Percentiles rank a stretch among this genome's conserved stretches.
Evolutionary conservation across 2,888 invertebrate species (phyloP).

Genomic region (Magallana nippona): DNA sequence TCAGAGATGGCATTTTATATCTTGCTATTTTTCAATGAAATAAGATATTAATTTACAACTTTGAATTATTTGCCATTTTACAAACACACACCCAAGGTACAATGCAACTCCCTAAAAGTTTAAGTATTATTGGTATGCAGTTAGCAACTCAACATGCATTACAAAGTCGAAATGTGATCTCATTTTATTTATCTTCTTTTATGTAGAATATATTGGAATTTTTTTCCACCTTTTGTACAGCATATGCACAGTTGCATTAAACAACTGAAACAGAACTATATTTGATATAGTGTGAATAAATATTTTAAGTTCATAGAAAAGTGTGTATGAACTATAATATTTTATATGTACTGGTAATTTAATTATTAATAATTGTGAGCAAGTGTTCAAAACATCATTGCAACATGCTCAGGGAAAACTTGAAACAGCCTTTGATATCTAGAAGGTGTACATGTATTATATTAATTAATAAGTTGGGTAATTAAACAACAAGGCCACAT

Average conservation of each 20-base stretch:
- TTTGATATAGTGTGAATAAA: conserved; percentile 11
- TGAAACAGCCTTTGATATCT: background rate
- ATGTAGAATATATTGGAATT: conserved; percentile 28
- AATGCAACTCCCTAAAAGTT: background rate
- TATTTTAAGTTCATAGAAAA: conserved; percentile 13
- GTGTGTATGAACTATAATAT: background rate
- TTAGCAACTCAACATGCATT: conserved; percentile 20
- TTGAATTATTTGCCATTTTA: background rate
- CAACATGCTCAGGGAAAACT: conserved; percentile 29
- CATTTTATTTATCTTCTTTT: conserved; percentile 33
- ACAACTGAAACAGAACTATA: conserved; percentile 23
- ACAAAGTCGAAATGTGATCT: conserved; percentile 35
- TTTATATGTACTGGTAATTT: background rate
- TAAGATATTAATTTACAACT: conserved; percentile 13
- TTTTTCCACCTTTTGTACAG: conserved; percentile 28
- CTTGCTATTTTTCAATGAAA: background rate
- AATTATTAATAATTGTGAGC: conserved; percentile 4
- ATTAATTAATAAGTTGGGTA: background rate
- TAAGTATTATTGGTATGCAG: conserved; percentile 18
- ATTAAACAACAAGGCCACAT: background rate
- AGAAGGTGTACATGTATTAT: background rate
- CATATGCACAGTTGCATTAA: conserved; percentile 35
- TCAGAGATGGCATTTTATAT: conserved; percentile 19
- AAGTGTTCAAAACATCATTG: conserved; percentile 35
- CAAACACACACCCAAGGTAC: background rate